phyloP scores from a whole-genome alignment of 2,888 invertebrate species.

The Amphipoea lucens region DNA sequence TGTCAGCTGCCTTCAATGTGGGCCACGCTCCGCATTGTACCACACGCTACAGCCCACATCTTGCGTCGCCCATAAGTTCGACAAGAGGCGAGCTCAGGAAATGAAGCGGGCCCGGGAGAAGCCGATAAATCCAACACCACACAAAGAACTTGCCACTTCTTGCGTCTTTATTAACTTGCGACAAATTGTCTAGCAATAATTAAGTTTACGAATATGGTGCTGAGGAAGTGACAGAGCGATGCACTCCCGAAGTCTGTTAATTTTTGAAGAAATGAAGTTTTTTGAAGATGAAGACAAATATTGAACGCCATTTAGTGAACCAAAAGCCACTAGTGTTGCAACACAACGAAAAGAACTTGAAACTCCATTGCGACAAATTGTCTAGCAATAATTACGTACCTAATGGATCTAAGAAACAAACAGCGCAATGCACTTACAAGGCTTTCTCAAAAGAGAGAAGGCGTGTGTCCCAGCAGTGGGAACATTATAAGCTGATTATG shows the following conservation, averaged over 20 bases:
- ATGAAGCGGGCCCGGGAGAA: constrained; percentile 85
- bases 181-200: constrained; percentile 82
- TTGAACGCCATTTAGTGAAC: background rate
- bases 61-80: constrained; percentile 78
- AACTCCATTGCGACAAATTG: constrained; percentile 87
- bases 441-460: no score
- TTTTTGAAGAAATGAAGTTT: background rate
- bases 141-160: constrained; percentile 87
- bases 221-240: background rate
- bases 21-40: background rate
- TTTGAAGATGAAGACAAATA: background rate
- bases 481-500: no score
- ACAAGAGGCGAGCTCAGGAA: constrained; percentile 88
- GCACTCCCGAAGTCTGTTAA: background rate
- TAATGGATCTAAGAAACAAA: constrained; percentile 13
- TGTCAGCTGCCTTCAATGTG: background rate
- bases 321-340: constrained; percentile 5
- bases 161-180: constrained; percentile 84
- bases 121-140: constrained; percentile 81
- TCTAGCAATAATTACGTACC: constrained; percentile 66
- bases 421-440: background rate
- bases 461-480: no score
- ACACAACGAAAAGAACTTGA: constrained; percentile 82
- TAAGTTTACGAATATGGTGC: constrained; percentile 62
- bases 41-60: constrained; percentile 58